A percentile compares a stretch with the other conserved stretches of the same genome.
Conservation (phyloP, 1,140 invertebrate genomes). For the Lethrus apterus region DNA sequence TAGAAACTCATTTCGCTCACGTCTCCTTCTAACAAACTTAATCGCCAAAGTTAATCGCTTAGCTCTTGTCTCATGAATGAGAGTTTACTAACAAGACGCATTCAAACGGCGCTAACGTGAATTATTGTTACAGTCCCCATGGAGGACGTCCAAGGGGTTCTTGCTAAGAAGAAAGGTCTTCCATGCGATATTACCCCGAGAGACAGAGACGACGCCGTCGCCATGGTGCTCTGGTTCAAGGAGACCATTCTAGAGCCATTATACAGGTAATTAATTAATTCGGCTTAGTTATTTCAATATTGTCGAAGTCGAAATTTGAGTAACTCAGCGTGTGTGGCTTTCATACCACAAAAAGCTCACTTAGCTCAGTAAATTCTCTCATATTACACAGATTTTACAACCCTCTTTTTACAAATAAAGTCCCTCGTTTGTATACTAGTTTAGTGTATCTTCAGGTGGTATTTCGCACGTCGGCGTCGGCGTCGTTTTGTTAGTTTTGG, state of each 20-base stretch:
- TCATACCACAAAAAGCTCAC: too few species aligned
- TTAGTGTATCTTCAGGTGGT: too few species aligned
- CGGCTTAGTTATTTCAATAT: not conserved
- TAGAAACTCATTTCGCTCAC: too few species aligned
- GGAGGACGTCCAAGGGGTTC: conserved; percentile 69
- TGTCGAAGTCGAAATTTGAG: not conserved
- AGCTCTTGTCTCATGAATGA: too few species aligned
- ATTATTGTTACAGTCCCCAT: conserved; percentile 61
- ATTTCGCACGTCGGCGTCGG: too few species aligned
- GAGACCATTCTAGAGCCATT: conserved; percentile 74
- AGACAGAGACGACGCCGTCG: conserved; percentile 68
- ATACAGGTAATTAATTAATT: conserved; percentile 66
- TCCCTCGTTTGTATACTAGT: too few species aligned
- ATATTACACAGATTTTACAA: too few species aligned
- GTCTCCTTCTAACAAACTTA: conserved; percentile 24
- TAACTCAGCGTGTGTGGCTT: too few species aligned
- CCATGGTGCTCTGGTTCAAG: conserved; percentile 85
- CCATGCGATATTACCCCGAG: conserved; percentile 76
- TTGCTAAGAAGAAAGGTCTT: conserved; percentile 65
- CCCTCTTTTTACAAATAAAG: too few species aligned
- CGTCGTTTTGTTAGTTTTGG: too few species aligned
- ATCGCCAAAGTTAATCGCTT: conserved; percentile 24
- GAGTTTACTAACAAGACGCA: conserved; percentile 25
- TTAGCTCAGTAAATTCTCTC: too few species aligned
- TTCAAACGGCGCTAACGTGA: conserved; percentile 25